A percentile compares a stretch with the other conserved stretches of the same genome.
Evolutionary conservation across 2,113 vertebrate species (phyloP).

Genomic region (Oreochromis aureus): DNA sequence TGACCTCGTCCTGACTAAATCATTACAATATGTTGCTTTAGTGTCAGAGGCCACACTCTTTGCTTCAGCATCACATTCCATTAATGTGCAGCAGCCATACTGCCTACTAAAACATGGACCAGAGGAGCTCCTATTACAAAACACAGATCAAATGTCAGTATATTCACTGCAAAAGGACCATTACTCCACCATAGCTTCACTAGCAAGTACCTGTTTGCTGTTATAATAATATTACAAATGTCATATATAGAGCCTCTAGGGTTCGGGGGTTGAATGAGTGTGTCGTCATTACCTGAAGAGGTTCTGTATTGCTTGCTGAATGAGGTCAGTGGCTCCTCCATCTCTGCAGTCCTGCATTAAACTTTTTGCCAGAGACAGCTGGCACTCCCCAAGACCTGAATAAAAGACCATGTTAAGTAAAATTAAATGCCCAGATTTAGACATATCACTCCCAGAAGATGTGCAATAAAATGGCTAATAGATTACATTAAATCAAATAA

Average conservation of each 20-base stretch:
- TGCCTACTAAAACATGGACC: neutral
- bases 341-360: constrained; percentile 86
- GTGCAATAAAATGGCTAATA: neutral
- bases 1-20: neutral
- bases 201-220: neutral
- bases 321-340: constrained; percentile 80
- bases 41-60: neutral
- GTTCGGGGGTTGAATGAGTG: neutral
- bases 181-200: neutral
- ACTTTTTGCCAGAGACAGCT: constrained; percentile 81
- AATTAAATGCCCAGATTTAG: neutral
- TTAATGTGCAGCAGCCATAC: neutral
- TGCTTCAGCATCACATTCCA: neutral
- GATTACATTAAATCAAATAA: neutral
- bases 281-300: constrained; percentile 77
- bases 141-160: neutral
- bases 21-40: neutral
- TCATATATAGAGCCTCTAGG: neutral
- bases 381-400: constrained; percentile 91
- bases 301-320: constrained; percentile 85
- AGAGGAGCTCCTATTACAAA: neutral
- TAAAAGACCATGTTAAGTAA: neutral
- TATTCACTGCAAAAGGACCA: neutral
- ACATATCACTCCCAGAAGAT: neutral
- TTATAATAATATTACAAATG: neutral